Conservation (phyloP, 1,140 invertebrate species). For the Neotoxoptera formosana region DNA sequence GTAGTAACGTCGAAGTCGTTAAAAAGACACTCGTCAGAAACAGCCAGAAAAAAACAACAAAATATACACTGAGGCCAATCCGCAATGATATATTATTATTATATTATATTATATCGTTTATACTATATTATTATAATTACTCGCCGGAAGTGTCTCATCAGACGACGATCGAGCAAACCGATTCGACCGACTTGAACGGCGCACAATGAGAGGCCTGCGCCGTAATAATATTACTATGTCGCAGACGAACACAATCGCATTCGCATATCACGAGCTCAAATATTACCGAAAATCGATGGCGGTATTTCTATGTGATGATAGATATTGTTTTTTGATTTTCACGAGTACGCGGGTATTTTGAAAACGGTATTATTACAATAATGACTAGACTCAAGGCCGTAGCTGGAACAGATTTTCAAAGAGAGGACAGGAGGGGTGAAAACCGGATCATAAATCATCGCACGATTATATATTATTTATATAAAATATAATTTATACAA, state of each 20-base stretch:
- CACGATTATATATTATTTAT: too few species aligned
- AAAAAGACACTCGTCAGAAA: neutral
- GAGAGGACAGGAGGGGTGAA: too few species aligned
- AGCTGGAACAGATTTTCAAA: too few species aligned
- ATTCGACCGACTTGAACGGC: neutral
- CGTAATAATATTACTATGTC: neutral
- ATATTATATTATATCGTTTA: too few species aligned
- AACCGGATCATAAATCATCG: too few species aligned
- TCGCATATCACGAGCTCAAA: neutral
- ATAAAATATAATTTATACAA: too few species aligned
- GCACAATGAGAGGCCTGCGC: neutral
- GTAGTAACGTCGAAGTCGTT: neutral
- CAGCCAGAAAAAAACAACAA: neutral
- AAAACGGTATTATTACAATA: neutral
- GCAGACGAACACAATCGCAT: neutral
- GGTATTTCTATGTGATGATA: neutral
- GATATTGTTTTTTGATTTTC: neutral
- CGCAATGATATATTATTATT: neutral
- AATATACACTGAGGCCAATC: neutral
- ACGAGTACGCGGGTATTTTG: neutral
- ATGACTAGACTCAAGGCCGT: neutral
- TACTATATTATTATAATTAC: neutral
- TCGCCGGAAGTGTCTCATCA: constrained; percentile 38
- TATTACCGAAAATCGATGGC: neutral
- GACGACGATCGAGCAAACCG: neutral